Evolutionary conservation across 2,797 vertebrate species (phyloP).

Genomic region (Acipenser transmontanus): DNA sequence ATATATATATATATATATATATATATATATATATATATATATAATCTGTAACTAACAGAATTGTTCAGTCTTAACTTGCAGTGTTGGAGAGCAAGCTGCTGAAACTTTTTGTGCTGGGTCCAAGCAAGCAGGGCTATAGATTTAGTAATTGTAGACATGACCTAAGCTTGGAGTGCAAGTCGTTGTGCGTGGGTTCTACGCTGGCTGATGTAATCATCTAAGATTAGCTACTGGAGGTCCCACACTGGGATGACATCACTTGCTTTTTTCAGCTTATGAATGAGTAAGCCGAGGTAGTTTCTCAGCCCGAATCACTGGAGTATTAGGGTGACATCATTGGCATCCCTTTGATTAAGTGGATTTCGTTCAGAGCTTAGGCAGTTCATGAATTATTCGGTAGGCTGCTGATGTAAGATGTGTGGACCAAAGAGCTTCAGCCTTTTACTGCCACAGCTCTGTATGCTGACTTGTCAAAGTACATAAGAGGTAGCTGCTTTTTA

Average conservation of each 20-base stretch:
- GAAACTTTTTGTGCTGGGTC: slow-evolving; percentile 11
- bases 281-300: slow-evolving; percentile 29
- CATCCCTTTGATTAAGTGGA: slow-evolving; percentile 22
- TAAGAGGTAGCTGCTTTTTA: no score
- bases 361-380: slow-evolving; percentile 19
- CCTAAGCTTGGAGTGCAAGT: slow-evolving; percentile 20
- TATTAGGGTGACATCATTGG: slow-evolving; percentile 26
- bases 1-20: no score
- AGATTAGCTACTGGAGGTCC: slow-evolving; percentile 22
- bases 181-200: slow-evolving; percentile 17
- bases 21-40: no score
- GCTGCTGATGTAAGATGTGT: slow-evolving; percentile 13
- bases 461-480: no score
- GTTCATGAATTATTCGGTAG: slow-evolving; percentile 18
- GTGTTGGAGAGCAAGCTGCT: not conserved
- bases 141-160: slow-evolving; percentile 26
- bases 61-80: not conserved
- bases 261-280: slow-evolving; percentile 24
- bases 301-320: slow-evolving; percentile 21
- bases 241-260: slow-evolving; percentile 22
- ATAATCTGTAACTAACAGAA: no score
- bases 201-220: slow-evolving; percentile 30
- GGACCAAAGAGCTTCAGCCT: slow-evolving; percentile 8
- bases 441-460: not conserved
- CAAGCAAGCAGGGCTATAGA: slow-evolving; percentile 21